phyloP scores from a whole-genome alignment of 2,888 invertebrate genomes.

The Pelosia muscerda region DNA sequence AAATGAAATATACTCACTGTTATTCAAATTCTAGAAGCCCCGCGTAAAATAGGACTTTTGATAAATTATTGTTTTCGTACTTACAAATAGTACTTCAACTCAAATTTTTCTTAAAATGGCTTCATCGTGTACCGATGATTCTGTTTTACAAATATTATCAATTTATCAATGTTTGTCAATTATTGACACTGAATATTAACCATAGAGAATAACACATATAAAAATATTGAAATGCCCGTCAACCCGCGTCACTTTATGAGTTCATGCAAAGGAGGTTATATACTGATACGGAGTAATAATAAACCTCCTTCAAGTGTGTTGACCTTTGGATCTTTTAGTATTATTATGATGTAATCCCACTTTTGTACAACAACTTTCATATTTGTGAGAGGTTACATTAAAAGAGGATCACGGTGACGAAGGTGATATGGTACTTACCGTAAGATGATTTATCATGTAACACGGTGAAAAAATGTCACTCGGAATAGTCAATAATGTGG shows the following conservation, averaged over 20 bases:
- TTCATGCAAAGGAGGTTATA: constrained; percentile 5
- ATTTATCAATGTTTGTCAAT: constrained; percentile 3
- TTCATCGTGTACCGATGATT: constrained; percentile 5
- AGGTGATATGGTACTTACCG: background rate
- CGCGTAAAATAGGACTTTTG: constrained; percentile 50
- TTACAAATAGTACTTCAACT: constrained; percentile 14
- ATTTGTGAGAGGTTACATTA: background rate
- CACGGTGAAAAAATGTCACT: too few species aligned
- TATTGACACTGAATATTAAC: background rate
- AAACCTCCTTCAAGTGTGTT: background rate
- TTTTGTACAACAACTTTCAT: background rate
- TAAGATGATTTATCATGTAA: too few species aligned
- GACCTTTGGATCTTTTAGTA: background rate
- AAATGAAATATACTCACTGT: constrained; percentile 31
- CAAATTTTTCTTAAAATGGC: constrained; percentile 15
- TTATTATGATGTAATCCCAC: background rate
- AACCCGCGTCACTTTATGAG: background rate
- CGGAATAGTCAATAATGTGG: too few species aligned
- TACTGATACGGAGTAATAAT: background rate
- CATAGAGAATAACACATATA: constrained; percentile 5
- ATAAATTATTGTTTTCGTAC: constrained; percentile 25
- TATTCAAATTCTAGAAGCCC: constrained; percentile 46
- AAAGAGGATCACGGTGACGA: too few species aligned
- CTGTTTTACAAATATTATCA: constrained; percentile 14
- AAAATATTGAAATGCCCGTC: background rate